Conservation (phyloP, 1,140 invertebrate genomes). For the Drosophila yakuba region DNA sequence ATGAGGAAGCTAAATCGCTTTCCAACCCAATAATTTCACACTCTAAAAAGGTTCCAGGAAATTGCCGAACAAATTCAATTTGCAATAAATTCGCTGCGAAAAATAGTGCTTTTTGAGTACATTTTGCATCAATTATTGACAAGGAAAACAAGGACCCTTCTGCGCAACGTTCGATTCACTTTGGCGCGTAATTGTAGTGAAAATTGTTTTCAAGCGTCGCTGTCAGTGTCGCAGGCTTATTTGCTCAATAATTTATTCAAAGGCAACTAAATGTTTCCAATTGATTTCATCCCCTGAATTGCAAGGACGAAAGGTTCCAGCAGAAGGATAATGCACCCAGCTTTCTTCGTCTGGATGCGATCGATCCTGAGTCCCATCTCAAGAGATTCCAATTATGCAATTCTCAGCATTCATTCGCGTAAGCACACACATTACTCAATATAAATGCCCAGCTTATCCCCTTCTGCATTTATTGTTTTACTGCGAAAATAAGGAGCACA, state of each 20-base stretch:
- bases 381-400: conserved; percentile 51
- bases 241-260: conserved; percentile 56
- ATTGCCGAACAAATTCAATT: conserved; percentile 38
- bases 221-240: conserved; percentile 35
- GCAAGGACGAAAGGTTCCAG: conserved; percentile 1
- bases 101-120: conserved; percentile 19
- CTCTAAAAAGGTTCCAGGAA: conserved; percentile 1
- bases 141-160: conserved; percentile 28
- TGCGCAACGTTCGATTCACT: conserved; percentile 21
- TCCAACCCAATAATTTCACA: conserved; percentile 42
- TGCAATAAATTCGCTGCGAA: conserved; percentile 15
- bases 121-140: conserved; percentile 60
- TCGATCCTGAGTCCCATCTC: conserved; percentile 25
- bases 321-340: conserved; percentile 3
- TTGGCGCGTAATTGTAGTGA: conserved; percentile 59
- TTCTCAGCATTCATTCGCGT: conserved; percentile 36
- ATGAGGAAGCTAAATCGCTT: conserved; percentile 41
- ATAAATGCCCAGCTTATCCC: conserved; percentile 43
- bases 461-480: conserved; percentile 61
- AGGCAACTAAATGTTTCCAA: conserved; percentile 46
- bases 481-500: conserved; percentile 23
- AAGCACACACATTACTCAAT: conserved; percentile 61
- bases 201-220: conserved; percentile 57
- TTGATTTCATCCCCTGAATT: conserved; percentile 30
- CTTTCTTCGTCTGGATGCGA: conserved; percentile 5